Evolutionary conservation across 2,797 vertebrate genomes (phyloP), one percentile per base, ranked within the genome.

Genomic region (Lagodon rhomboides): DNA sequence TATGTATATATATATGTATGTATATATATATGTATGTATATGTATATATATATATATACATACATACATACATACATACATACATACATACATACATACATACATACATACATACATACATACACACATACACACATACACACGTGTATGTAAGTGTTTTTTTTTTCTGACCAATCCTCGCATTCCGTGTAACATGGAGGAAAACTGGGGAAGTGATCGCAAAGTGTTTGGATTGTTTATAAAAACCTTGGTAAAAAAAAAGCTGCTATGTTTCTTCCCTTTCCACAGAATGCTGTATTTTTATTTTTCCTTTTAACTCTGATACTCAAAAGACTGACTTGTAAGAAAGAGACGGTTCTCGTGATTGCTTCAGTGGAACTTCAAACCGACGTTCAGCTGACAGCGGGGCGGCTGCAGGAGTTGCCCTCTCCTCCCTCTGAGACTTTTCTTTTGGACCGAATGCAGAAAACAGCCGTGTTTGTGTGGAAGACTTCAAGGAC

Each of bases 251-350:
- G 63, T 77, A n/a, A n/a, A n/a, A 87, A 74, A 88, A 92, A 91
- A 90, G 94, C 94, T 95, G 94, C 95, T 95, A 91, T 82, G 81
- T 92, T 91, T 87, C 92, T 90, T 87, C 84, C 80, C 75, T 90
- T 89, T 88, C 74, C 83, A 89, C 88, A 88, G 73, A 92, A 91
- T 90, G 91, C 92, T 95, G 93, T 93, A 93, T 87, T 90, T 89
- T 74, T n/a, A 51, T 79, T 70, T 77, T 71, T 62, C 12, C 8
- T 84, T 77, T 62, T 56, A 54, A 72, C 56, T 70, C 63, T 34
- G 27, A 79, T 72, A 69, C 71, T 79, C 60, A 76, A 53, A 27
- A 88, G 87, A 86, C 79, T 82, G 85, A 87, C 74, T 82, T 46
- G 44, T 75, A 79, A 80, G 51, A 79, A 72, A 82, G 66, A 68